These are phyloP conservation scores for Lasiurus cinereus DNA, from an alignment of 2,113 vertebrate species.

Conservation along the genomic window DNA sequence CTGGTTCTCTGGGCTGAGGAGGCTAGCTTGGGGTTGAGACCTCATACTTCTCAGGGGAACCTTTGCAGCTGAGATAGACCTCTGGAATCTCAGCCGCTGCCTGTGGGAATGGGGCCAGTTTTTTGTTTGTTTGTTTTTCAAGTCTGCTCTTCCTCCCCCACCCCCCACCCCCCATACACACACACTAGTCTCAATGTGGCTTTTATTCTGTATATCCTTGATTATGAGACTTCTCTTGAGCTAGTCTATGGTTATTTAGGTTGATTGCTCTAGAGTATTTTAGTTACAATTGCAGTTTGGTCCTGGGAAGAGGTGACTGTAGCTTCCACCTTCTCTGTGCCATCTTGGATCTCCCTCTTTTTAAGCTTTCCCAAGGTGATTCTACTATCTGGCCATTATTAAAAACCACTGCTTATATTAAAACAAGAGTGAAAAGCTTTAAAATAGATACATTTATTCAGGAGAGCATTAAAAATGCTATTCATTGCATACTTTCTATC, in stretches of 20 bases:
- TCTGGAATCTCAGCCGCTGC: not conserved
- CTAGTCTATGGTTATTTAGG: not conserved
- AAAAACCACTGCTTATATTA: not conserved
- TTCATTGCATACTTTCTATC: conserved; percentile 13
- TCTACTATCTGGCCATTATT: not conserved
- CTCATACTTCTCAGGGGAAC: not conserved
- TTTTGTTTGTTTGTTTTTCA: not conserved
- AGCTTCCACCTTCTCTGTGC: not conserved
- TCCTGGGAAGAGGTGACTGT: not conserved
- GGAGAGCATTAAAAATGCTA: not conserved
- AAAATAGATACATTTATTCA: not conserved
- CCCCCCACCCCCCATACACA: too few species aligned
- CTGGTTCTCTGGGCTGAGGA: not conserved
- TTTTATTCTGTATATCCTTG: not conserved
- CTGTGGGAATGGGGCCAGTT: not conserved
- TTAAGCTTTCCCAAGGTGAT: not conserved
- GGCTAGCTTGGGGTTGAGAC: not conserved
- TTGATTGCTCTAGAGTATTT: not conserved
- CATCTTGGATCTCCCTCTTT: not conserved
- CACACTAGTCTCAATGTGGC: not conserved
- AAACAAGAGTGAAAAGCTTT: conserved; percentile 45
- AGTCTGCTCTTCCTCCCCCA: too few species aligned
- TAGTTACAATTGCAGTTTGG: not conserved
- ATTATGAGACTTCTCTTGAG: not conserved
- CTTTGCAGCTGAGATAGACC: not conserved